Percentiles rank a stretch among this genome's conserved stretches.
Conservation (phyloP, 2,797 vertebrate species). For the Coracias cyanogaster region DNA sequence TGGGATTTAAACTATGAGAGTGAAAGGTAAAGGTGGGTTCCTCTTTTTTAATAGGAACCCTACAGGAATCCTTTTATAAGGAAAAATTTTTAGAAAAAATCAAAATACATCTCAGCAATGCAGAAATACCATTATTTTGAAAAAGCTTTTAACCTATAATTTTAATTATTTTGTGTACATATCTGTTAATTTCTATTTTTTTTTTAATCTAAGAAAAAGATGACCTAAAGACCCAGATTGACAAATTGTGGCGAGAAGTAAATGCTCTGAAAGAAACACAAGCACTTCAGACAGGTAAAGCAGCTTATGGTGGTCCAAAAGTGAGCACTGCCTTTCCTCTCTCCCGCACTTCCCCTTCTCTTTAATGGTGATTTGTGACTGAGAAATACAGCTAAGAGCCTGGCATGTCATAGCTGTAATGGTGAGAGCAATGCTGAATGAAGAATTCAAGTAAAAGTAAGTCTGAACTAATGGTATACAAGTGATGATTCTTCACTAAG, state of each 20-base stretch:
- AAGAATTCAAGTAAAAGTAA: neutral
- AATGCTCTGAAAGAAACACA: constrained; percentile 97
- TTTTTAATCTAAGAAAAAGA: constrained; percentile 83
- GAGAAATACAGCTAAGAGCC: neutral
- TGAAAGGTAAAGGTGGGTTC: neutral
- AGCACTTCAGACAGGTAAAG: constrained; percentile 94
- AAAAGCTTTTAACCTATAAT: neutral
- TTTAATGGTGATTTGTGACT: neutral
- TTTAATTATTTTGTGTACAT: neutral
- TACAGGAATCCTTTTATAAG: neutral
- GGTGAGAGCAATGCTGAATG: neutral
- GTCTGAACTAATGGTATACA: neutral
- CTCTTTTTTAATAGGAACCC: neutral
- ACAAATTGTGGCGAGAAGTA: constrained; percentile 94
- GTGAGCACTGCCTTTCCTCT: neutral
- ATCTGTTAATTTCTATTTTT: neutral
- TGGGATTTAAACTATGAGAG: neutral
- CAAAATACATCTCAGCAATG: neutral
- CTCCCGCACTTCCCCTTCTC: neutral
- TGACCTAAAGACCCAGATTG: constrained; percentile 90
- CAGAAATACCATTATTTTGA: neutral
- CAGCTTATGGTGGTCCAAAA: neutral
- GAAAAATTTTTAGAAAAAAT: neutral
- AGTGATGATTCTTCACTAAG: neutral
- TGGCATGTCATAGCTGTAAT: neutral